phyloP scores from a whole-genome alignment of 2,888 invertebrate genomes.

The Eulithis testata region DNA sequence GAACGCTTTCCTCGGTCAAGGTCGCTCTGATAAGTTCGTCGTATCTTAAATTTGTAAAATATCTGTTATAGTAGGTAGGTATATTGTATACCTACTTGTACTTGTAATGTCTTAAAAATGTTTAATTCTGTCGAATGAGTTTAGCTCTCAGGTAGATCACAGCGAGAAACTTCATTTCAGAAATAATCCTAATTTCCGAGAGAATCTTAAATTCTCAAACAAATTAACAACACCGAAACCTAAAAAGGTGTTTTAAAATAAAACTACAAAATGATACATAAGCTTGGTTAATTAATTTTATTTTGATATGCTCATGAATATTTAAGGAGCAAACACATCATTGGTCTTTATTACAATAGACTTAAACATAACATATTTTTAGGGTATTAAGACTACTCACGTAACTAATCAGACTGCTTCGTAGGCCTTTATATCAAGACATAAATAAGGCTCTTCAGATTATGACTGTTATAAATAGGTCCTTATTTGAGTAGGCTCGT shows the following conservation, averaged over 20 bases:
- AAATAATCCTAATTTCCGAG: too few relatives aligned
- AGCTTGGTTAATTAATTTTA: slow-evolving; percentile 4
- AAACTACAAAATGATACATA: slow-evolving; percentile 4
- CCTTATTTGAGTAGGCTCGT: too few relatives aligned
- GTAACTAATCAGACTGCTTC: too few relatives aligned
- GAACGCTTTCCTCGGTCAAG: slow-evolving; percentile 16
- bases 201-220: too few relatives aligned
- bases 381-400: too few relatives aligned
- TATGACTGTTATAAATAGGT: too few relatives aligned
- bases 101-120: too few relatives aligned
- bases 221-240: background rate
- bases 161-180: too few relatives aligned
- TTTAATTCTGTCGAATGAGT: too few relatives aligned
- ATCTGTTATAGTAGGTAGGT: background rate
- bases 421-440: too few relatives aligned
- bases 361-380: slow-evolving; percentile 15
- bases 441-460: too few relatives aligned
- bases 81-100: background rate
- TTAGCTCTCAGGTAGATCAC: too few relatives aligned
- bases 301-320: background rate
- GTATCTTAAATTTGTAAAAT: background rate
- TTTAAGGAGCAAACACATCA: slow-evolving; percentile 23
- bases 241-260: background rate
- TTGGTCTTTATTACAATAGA: slow-evolving; percentile 32
- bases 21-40: slow-evolving; percentile 13